Evolutionary conservation across 2,113 vertebrate species (phyloP).

Genomic region (Syrmaticus mikado): DNA sequence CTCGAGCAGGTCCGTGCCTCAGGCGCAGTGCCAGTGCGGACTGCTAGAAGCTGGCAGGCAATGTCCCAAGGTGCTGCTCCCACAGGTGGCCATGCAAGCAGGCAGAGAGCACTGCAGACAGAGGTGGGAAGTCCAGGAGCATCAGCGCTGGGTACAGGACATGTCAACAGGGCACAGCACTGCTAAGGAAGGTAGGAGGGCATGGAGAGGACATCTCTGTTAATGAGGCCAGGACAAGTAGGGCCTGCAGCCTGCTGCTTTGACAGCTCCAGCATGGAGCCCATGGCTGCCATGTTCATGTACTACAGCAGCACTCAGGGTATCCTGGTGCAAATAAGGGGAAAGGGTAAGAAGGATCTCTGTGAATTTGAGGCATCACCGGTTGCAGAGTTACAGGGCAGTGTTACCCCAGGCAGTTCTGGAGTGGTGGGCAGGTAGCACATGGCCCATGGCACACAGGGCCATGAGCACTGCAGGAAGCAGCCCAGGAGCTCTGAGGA

Average conservation of each 20-base stretch:
- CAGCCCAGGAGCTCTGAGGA: accelerated
- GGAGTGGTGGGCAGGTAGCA: no score
- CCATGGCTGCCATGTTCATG: no score
- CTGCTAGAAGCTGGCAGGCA: not conserved
- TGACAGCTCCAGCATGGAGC: no score
- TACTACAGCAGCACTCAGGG: not conserved
- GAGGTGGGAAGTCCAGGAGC: not conserved
- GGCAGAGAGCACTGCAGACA: conserved; percentile 59
- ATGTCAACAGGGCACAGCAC: no score
- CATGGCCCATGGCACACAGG: not conserved
- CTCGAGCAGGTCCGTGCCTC: not conserved
- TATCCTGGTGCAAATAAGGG: not conserved
- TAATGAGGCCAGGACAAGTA: no score
- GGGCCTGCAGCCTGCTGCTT: no score
- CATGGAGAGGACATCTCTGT: no score
- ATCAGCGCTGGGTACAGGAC: no score
- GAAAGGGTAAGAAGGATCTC: not conserved
- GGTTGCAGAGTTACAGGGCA: not conserved
- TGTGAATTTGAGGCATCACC: not conserved
- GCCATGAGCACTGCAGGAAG: no score
- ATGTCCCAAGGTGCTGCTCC: no score
- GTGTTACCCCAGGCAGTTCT: accelerated
- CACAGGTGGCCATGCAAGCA: conserved; percentile 63
- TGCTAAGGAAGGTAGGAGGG: no score
- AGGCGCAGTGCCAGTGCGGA: not conserved